Conservation (phyloP, 1,140 invertebrate species). For the Drosophila sturtevanti region DNA sequence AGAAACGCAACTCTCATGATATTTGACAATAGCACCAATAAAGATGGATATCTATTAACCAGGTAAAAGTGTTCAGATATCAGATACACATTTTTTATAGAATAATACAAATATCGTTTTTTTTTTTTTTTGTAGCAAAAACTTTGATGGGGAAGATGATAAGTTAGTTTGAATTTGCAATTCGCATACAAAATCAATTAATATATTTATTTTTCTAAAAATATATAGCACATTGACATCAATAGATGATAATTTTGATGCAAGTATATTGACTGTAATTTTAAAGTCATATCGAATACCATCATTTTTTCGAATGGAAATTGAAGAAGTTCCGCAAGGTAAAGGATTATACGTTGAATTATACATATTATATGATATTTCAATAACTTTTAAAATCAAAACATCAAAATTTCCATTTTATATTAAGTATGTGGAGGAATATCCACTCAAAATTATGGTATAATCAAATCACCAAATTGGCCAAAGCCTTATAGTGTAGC, state of each 20-base stretch:
- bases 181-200: too few relatives aligned
- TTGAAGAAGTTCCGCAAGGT: not conserved
- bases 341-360: not conserved
- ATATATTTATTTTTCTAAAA: not conserved
- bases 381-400: too few relatives aligned
- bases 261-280: slow-evolving; percentile 41
- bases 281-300: fast-evolving
- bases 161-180: not conserved
- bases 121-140: not conserved
- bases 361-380: too few relatives aligned
- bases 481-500: slow-evolving; percentile 87
- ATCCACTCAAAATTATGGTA: slow-evolving; percentile 86
- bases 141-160: not conserved
- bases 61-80: slow-evolving; percentile 5
- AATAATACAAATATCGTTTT: not conserved
- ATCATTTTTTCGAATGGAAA: not conserved
- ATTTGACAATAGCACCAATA: slow-evolving; percentile 42
- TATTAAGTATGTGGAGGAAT: slow-evolving; percentile 89
- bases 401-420: too few relatives aligned
- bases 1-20: not conserved
- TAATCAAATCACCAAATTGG: slow-evolving; percentile 87
- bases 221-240: too few relatives aligned
- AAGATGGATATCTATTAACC: slow-evolving; percentile 11
- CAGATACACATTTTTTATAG: not conserved
- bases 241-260: slow-evolving; percentile 20